These are phyloP conservation scores for Sinentomon sp. DNA, from an alignment of 2,888 invertebrate species.

Conservation along the genomic window DNA sequence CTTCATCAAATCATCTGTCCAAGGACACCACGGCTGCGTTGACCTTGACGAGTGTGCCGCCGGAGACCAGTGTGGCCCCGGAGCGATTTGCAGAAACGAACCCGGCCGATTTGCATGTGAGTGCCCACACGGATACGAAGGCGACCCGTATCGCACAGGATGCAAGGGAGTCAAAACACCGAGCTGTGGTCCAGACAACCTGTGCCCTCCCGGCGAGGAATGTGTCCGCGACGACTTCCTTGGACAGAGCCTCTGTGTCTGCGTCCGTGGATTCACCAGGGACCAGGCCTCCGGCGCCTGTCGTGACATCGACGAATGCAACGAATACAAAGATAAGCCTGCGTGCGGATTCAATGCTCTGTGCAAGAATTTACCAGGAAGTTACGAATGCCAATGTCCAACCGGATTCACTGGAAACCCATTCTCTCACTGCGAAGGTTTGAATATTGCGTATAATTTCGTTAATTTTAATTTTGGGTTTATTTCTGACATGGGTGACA, in stretches of 20 bases:
- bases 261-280: slow-evolving; percentile 59
- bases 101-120: slow-evolving; percentile 63
- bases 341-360: slow-evolving; percentile 68
- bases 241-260: slow-evolving; percentile 59
- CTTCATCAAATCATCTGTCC: slow-evolving; percentile 38
- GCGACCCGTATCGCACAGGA: slow-evolving; percentile 51
- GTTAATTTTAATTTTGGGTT: slow-evolving; percentile 1
- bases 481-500: too few species aligned
- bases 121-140: slow-evolving; percentile 40
- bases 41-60: slow-evolving; percentile 67
- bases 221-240: slow-evolving; percentile 46
- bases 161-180: slow-evolving; percentile 33
- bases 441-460: slow-evolving; percentile 4
- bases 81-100: slow-evolving; percentile 66
- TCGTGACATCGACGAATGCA: slow-evolving; percentile 62
- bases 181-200: slow-evolving; percentile 40
- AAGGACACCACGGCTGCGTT: slow-evolving; percentile 37
- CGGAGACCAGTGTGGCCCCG: slow-evolving; percentile 44
- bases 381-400: slow-evolving; percentile 75
- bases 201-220: slow-evolving; percentile 58
- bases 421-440: slow-evolving; percentile 48
- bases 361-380: slow-evolving; percentile 73
- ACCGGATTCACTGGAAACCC: slow-evolving; percentile 69
- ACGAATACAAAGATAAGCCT: slow-evolving; percentile 38
- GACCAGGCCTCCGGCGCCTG: slow-evolving; percentile 38